Base-by-base conservation (phyloP, 2,888 invertebrate species). In the Drosophila mulleri region DNA sequence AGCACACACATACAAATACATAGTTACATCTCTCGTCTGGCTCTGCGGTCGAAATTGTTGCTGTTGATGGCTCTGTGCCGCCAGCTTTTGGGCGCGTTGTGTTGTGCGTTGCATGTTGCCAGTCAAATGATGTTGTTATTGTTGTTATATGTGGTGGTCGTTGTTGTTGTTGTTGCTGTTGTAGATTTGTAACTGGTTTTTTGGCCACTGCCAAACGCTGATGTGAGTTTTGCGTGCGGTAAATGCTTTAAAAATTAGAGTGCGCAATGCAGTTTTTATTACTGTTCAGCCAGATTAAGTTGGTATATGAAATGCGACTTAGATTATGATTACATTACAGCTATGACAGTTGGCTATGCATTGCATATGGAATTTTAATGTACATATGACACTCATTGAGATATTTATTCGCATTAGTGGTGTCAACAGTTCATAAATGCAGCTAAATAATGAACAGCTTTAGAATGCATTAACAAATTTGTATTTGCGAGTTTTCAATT, bases 171-270 rank as follows among this genome's bases (percentile, higher is more conserved):
- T 18, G 29, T 1, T 61, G 62, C 20, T 54, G 26, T 18, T 52
- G n/a, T 48, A n/a, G 60, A 23, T 52, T 37, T 20, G 37, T 66
- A 72, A 75, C 76, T 67, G 60, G 50, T 82, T 45, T 26, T 61
- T 48, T 57, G 71, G 64, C 53, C 54, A 48, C 23, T 53, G 37
- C 29, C 59, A 67, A 75, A 77, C 58, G 75, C 63, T 81, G 82
- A 86, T 84, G 83, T 72, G 83, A 83, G 80, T 78, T 75, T 84
- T 84, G 83, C 85, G 85, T 84, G 83, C 42, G 64, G 62, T 47
- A 71, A 80, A 75, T 57, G 67, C 58, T 69, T 64, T 50, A 26
- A 63, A 67, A 68, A 59, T 73, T 64, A 70, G 42, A 70, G 42
- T 63, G 32, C 67, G 47, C 66, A 52, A 48, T 76, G 75, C 75